A percentile compares a stretch with the other conserved stretches of the same genome.
These are phyloP conservation scores for Osmerus eperlanus DNA, from an alignment of 2,113 vertebrate genomes.

Conservation along the genomic window DNA sequence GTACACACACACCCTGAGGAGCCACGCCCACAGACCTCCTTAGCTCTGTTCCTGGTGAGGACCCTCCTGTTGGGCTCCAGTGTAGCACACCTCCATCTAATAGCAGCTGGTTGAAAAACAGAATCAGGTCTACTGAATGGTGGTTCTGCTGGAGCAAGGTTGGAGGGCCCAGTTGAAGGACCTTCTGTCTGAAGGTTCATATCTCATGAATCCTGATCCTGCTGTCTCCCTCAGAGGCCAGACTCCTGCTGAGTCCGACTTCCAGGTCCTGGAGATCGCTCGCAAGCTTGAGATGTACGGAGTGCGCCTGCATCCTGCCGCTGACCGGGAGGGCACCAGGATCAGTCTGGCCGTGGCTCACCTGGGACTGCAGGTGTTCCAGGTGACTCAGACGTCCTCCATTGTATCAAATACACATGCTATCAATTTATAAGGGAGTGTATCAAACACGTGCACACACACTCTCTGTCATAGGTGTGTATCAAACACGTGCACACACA, in stretches of 20 bases:
- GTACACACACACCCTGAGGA: no score
- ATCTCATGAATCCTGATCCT: no score
- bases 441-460: neutral
- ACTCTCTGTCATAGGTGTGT: neutral
- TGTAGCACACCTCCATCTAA: no score
- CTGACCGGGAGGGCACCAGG: slow-evolving; percentile 89
- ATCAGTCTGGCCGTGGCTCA: slow-evolving; percentile 92
- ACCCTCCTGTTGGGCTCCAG: no score
- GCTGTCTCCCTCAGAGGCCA: slow-evolving; percentile 75
- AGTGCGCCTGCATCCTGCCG: slow-evolving; percentile 88
- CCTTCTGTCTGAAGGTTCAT: no score
- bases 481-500: neutral
- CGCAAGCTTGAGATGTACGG: slow-evolving; percentile 96
- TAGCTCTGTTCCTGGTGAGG: no score
- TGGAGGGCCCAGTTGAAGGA: no score
- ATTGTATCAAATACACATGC: neutral
- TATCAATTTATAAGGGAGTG: no score
- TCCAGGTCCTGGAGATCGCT: slow-evolving; percentile 93
- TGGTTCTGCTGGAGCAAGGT: no score
- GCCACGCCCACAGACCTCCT: no score
- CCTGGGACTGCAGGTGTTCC: slow-evolving; percentile 93
- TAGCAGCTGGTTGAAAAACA: no score
- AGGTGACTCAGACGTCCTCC: slow-evolving; percentile 70
- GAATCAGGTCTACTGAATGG: no score
- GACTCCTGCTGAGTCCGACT: slow-evolving; percentile 94